These are phyloP conservation scores for Calidris pugnax DNA, from an alignment of 2,113 vertebrate species.

Conservation along the genomic window DNA sequence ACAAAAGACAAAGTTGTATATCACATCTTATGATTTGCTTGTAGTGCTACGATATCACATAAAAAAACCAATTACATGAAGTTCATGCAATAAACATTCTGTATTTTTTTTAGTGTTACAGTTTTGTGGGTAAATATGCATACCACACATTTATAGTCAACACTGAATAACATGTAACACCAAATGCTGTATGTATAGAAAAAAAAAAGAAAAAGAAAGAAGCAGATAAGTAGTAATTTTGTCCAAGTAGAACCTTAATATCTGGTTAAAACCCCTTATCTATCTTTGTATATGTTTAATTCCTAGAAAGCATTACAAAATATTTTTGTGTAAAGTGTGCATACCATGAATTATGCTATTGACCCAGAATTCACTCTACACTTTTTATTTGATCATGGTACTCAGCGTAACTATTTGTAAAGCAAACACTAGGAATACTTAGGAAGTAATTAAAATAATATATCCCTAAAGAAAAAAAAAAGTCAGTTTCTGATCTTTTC, in stretches of 20 bases:
- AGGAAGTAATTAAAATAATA: not conserved
- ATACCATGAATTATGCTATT: not conserved
- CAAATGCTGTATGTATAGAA: not conserved
- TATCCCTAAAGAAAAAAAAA: not conserved
- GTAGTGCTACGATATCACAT: not conserved
- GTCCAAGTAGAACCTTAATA: not conserved
- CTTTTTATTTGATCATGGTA: not conserved
- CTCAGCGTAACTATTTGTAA: not conserved
- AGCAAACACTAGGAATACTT: not conserved
- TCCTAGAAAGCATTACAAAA: not conserved
- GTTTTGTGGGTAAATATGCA: not conserved
- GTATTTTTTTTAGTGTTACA: not conserved
- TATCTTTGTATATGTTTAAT: not conserved
- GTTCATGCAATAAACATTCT: not conserved
- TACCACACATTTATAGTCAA: not conserved
- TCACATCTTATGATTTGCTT: not conserved
- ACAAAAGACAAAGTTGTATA: not conserved
- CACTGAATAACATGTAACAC: not conserved
- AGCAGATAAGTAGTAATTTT: not conserved
- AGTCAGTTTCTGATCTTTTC: fast-evolving
- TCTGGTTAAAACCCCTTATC: fast-evolving
- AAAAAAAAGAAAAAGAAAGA: no score
- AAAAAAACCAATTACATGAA: not conserved
- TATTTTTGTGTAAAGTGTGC: not conserved
- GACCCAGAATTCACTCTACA: not conserved